Evolutionary conservation across 2,797 vertebrate genomes (phyloP).

Genomic region (Cetoscarus ocellatus): DNA sequence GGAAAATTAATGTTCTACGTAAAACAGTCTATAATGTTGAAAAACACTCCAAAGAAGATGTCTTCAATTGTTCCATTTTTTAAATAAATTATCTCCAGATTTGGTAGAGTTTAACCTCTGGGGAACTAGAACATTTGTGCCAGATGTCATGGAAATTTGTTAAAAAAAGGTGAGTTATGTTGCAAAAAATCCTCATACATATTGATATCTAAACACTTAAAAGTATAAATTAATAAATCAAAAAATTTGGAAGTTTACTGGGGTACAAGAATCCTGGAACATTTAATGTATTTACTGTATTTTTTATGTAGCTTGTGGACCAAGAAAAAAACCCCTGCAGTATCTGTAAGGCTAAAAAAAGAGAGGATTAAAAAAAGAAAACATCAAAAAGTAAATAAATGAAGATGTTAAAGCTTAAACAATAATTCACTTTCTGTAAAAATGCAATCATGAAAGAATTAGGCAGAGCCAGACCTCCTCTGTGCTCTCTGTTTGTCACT

Average conservation of each 20-base stretch:
- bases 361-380: not conserved
- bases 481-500: slow-evolving; percentile 59
- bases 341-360: too few relatives aligned
- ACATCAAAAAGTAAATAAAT: not conserved
- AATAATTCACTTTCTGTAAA: slow-evolving; percentile 1
- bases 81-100: not conserved
- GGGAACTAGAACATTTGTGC: not conserved
- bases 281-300: too few relatives aligned
- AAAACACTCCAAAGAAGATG: not conserved
- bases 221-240: too few relatives aligned
- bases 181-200: too few relatives aligned
- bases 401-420: not conserved
- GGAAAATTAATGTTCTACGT: not conserved
- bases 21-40: not conserved
- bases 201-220: too few relatives aligned
- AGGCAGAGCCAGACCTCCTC: slow-evolving; percentile 38
- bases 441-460: slow-evolving; percentile 3
- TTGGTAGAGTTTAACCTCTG: not conserved
- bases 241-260: too few relatives aligned
- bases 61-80: not conserved
- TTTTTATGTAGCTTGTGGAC: too few relatives aligned
- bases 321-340: too few relatives aligned
- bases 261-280: too few relatives aligned
- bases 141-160: not conserved
- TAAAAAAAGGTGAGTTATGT: too few relatives aligned